Conservation (phyloP, 2,888 invertebrate species). For the Dastarcus helophoroides region DNA sequence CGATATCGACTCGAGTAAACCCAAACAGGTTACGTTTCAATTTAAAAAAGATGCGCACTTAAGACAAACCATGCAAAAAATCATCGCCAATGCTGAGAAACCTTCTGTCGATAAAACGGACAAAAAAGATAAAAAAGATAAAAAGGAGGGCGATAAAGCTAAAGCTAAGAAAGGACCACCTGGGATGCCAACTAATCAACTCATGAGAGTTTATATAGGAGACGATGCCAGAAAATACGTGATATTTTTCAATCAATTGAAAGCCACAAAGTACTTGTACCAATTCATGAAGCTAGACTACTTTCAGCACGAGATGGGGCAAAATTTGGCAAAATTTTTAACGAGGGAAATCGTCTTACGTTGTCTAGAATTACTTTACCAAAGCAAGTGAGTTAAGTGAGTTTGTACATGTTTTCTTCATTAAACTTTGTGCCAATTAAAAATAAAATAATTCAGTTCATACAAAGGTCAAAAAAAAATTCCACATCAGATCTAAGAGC, state of each 20-base stretch:
- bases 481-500: no score
- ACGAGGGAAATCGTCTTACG: constrained; percentile 17
- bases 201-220: constrained; percentile 5
- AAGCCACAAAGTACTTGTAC: constrained; percentile 21
- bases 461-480: no score
- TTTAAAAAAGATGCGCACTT: no score
- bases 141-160: constrained; percentile 7
- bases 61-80: no score
- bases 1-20: constrained; percentile 1
- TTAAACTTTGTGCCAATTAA: no score
- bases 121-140: constrained; percentile 11
- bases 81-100: no score
- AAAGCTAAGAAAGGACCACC: constrained; percentile 10
- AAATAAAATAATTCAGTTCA: no score
- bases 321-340: constrained; percentile 22
- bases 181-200: constrained; percentile 7
- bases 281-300: constrained; percentile 20
- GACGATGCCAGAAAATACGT: constrained; percentile 1
- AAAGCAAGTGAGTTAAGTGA: background rate
- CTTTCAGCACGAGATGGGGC: constrained; percentile 16
- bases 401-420: no score
- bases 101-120: no score
- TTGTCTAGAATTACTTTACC: constrained; percentile 15
- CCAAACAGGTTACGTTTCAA: no score
- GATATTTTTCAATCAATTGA: constrained; percentile 19